These are phyloP conservation scores for Callorhinus ursinus DNA, from an alignment of 2,113 vertebrate genomes.

Conservation along the genomic window DNA sequence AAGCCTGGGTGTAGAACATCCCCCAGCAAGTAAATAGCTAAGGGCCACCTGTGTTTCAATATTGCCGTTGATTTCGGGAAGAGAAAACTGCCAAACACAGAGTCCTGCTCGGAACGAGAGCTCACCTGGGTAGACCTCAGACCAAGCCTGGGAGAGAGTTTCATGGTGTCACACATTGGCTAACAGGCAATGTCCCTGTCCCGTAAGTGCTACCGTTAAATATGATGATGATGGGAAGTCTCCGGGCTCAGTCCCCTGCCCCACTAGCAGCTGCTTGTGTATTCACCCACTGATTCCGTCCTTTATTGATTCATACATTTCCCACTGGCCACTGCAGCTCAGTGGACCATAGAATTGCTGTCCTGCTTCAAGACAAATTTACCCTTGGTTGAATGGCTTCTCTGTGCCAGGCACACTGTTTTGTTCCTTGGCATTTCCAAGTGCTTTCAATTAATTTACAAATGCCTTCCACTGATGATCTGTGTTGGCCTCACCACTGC, in stretches of 20 bases:
- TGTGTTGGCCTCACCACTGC: neutral
- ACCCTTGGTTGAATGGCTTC: neutral
- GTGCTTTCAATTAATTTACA: neutral
- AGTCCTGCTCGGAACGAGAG: neutral
- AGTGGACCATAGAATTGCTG: neutral
- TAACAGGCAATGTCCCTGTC: neutral
- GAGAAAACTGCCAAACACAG: neutral
- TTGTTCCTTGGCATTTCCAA: neutral
- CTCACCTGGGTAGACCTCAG: neutral
- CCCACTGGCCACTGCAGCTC: neutral
- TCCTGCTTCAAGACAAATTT: neutral
- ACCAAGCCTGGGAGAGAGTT: neutral
- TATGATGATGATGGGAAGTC: fast-evolving
- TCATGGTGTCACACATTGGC: fast-evolving
- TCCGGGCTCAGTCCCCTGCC: neutral
- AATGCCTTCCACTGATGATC: neutral
- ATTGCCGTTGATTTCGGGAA: neutral
- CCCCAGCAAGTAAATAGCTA: neutral
- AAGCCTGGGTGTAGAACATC: neutral
- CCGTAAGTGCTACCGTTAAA: neutral
- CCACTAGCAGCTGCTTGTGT: neutral
- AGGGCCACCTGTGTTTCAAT: neutral
- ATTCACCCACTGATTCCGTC: neutral
- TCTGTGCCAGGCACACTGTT: neutral
- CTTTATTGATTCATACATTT: neutral